Conservation (phyloP, 2,797 vertebrate genomes). For the Eutrigla gurnardus region DNA sequence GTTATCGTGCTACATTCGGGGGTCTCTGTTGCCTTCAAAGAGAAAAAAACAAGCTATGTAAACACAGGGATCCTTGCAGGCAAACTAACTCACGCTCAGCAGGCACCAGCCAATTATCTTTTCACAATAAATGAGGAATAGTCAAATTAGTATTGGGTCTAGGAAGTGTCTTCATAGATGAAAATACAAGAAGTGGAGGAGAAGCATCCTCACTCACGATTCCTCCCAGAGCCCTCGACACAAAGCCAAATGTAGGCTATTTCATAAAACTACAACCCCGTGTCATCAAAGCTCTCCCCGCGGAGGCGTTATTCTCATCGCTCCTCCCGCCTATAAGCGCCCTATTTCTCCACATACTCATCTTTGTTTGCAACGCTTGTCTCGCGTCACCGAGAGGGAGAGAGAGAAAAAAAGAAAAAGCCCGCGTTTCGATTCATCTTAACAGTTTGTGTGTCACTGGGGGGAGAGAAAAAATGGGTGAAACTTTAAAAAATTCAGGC, state of each 20-base stretch:
- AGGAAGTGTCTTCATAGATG: slow-evolving; percentile 52
- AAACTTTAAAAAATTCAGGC: slow-evolving; percentile 73
- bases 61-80: slow-evolving; percentile 63
- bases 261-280: slow-evolving; percentile 79
- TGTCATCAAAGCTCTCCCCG: slow-evolving; percentile 80
- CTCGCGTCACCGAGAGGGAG: slow-evolving; percentile 62
- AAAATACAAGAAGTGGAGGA: slow-evolving; percentile 58
- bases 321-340: slow-evolving; percentile 74
- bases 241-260: slow-evolving; percentile 81
- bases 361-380: slow-evolving; percentile 78
- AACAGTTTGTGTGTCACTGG: slow-evolving; percentile 74
- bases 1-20: slow-evolving; percentile 44
- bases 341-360: slow-evolving; percentile 79
- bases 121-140: slow-evolving; percentile 75
- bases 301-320: slow-evolving; percentile 75
- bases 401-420: slow-evolving; percentile 40
- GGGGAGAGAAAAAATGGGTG: slow-evolving; percentile 46
- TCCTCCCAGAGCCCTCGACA: slow-evolving; percentile 73
- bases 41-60: slow-evolving; percentile 46
- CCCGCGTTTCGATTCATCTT: slow-evolving; percentile 69
- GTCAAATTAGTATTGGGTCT: slow-evolving; percentile 70
- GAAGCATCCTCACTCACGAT: slow-evolving; percentile 63
- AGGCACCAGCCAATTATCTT: slow-evolving; percentile 78
- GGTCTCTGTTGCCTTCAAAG: slow-evolving; percentile 49
- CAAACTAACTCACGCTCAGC: slow-evolving; percentile 63